Percentiles rank a stretch among this genome's conserved stretches.
Evolutionary conservation across 2,113 vertebrate species (phyloP).

Genomic region (Eudorcas thomsonii): DNA sequence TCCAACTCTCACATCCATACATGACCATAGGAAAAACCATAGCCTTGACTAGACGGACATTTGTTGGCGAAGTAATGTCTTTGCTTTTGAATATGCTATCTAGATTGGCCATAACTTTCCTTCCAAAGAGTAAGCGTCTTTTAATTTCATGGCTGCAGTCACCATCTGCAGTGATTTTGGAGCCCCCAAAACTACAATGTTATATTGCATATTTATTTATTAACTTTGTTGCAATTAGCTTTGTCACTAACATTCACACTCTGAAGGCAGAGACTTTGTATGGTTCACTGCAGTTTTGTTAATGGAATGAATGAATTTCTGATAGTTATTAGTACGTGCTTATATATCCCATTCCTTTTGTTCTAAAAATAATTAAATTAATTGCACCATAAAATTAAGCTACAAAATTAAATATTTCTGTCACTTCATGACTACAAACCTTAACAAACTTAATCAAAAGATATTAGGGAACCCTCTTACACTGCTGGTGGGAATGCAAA

Average conservation of each 20-base stretch:
- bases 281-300: neutral
- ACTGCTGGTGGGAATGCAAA: too few species aligned
- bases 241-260: neutral
- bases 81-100: too few species aligned
- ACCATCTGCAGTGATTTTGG: too few species aligned
- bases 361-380: neutral
- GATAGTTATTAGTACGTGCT: neutral
- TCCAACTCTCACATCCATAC: too few species aligned
- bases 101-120: too few species aligned
- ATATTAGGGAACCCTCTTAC: too few species aligned
- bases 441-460: neutral
- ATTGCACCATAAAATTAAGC: neutral
- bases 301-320: neutral
- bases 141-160: too few species aligned
- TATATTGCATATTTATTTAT: neutral
- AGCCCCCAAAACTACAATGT: neutral
- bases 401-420: conserved; percentile 12
- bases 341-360: neutral
- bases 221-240: neutral
- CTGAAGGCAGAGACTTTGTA: neutral
- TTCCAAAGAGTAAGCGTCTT: too few species aligned
- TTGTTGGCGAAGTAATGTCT: too few species aligned
- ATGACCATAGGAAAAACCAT: too few species aligned
- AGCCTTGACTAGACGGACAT: too few species aligned
- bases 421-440: neutral